These are phyloP conservation scores for Lordiphosa collinella DNA, from an alignment of 1,140 invertebrate species.

Conservation along the genomic window DNA sequence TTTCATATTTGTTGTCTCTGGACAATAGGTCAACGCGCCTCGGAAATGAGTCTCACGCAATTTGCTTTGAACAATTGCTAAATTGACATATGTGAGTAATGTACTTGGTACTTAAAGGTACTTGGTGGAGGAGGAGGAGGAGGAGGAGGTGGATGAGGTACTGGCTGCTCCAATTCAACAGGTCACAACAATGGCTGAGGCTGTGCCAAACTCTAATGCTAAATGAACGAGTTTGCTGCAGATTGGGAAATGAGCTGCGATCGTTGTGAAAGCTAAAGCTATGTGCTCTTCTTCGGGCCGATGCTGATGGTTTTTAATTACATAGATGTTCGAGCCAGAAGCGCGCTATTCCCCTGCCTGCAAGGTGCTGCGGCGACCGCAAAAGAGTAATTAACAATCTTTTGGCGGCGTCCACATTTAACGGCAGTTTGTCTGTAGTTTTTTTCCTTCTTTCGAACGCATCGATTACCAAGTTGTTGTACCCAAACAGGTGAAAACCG, in stretches of 20 bases:
- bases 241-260: not conserved
- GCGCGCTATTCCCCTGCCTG: too few species aligned
- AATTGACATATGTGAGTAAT: slow-evolving; percentile 23
- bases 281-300: not conserved
- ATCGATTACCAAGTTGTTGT: slow-evolving; percentile 16
- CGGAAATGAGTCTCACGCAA: slow-evolving; percentile 31
- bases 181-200: too few species aligned
- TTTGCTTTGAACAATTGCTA: slow-evolving; percentile 34
- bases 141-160: too few species aligned
- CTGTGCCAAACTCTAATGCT: too few species aligned
- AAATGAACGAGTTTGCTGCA: not conserved
- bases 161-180: slow-evolving; percentile 5
- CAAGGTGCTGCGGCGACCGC: not conserved
- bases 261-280: too few species aligned
- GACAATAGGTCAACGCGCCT: too few species aligned
- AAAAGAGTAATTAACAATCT: slow-evolving; percentile 29
- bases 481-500: slow-evolving; percentile 28
- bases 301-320: too few species aligned
- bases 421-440: slow-evolving; percentile 8
- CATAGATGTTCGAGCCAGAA: too few species aligned
- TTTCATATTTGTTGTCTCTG: too few species aligned
- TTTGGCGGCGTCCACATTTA: slow-evolving; percentile 23
- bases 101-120: not conserved
- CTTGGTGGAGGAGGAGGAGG: too few species aligned
- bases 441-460: slow-evolving; percentile 15